Evolutionary conservation across 1,140 invertebrate species (phyloP), one percentile per base, ranked within the genome.

Genomic region (Caenorhabditis briggsae): DNA sequence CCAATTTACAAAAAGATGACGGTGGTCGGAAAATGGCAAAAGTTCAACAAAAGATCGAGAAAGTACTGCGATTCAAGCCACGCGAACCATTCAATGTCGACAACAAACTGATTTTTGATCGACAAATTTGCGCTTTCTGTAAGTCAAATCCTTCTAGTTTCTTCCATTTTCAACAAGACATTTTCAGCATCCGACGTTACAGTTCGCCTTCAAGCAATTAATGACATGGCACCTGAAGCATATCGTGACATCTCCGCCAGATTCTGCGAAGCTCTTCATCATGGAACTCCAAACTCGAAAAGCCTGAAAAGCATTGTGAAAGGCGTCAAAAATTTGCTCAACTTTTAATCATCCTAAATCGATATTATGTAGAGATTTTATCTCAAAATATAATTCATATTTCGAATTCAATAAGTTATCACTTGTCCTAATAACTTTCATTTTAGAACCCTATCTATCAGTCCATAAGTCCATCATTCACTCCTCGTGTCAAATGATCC

Each of bases 251-350:
- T 78, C 11, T 78, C 70, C 8, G 70, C 70, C 43, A 78, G 20
- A 78, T 78, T 78, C 70, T 78, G 70, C n/a, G 70, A 78, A 78
- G 70, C 70, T 5, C 70, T 78, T 12, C 70, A 78, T 78, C 46
- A 23, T 0, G 70, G 20, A 50, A 23, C 43, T 50, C 46, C 70
- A 11, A 78, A 78, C 14, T 78, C 70, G n/a, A 78, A 50, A 50
- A 53, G 70, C 18, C n/a, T 78, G n/a, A 78, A 78, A n/a, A 78
- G n/a, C 46, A 78, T 78, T 23, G 70, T 78, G 7, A 78, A 78
- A 53, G 46, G 70, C n/a, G 70, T 78, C 9, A 78, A 78, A n/a
- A 78, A 25, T 23, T n/a, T 78, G n/a, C 70, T 78, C 33, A 78
- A n/a, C 8, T 50, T 78, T 12, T 78, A 78, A 78, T 61, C 16